These are phyloP conservation scores for Leptobrachium leishanense DNA, from an alignment of 2,113 vertebrate species.

Conservation along the genomic window DNA sequence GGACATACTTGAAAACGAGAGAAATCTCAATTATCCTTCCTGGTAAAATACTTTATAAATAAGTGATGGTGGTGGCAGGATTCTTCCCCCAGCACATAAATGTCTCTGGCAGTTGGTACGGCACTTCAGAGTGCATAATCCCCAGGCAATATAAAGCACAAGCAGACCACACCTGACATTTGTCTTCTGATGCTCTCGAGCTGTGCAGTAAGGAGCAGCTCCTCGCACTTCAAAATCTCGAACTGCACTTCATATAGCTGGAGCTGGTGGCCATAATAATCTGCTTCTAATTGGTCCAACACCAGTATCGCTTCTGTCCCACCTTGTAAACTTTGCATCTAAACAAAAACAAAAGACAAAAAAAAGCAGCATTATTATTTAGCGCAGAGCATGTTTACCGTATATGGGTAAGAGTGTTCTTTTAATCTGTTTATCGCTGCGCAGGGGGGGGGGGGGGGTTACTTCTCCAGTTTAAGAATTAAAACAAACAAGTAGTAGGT, in stretches of 20 bases:
- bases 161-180: conserved; percentile 77
- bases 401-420: neutral
- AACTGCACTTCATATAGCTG: conserved; percentile 95
- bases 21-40: no score
- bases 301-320: conserved; percentile 87
- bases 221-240: conserved; percentile 93
- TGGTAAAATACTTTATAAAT: no score
- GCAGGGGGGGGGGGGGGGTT: neutral
- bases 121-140: no score
- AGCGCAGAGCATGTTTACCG: neutral
- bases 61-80: neutral
- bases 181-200: conserved; percentile 92
- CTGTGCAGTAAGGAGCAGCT: conserved; percentile 89
- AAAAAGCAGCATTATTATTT: neutral
- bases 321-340: conserved; percentile 92
- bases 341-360: conserved; percentile 21
- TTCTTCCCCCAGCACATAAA: no score
- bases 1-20: no score
- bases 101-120: no score
- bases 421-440: neutral
- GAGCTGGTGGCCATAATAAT: conserved; percentile 95
- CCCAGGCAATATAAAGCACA: neutral
- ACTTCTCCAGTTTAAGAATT: neutral
- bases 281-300: conserved; percentile 89
- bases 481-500: conserved; percentile 4